phyloP scores from a whole-genome alignment of 2,797 vertebrate species.

The Hapalemur alaotrensis region DNA sequence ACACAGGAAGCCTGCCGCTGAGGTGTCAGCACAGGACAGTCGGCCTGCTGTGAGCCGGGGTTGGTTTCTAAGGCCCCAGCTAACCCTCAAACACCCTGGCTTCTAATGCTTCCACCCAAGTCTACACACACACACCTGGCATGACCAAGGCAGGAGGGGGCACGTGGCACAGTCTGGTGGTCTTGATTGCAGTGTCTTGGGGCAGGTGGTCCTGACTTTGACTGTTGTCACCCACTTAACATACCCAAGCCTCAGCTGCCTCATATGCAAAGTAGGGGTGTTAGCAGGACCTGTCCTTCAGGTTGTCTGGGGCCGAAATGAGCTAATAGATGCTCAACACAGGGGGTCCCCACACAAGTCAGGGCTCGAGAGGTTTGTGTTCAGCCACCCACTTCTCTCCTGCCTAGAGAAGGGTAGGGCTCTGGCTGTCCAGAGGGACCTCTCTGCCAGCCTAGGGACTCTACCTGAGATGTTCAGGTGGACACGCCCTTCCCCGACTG shows the following conservation, averaged over 20 bases:
- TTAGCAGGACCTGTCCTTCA: neutral
- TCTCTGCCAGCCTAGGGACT: neutral
- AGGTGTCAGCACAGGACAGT: neutral
- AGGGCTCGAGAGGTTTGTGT: neutral
- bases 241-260: neutral
- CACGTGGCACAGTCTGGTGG: neutral
- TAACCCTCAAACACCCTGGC: neutral
- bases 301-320: neutral
- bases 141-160: neutral
- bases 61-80: neutral
- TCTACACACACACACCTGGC: neutral
- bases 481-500: neutral
- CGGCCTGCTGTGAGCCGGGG: accelerated
- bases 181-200: neutral
- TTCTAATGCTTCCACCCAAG: neutral
- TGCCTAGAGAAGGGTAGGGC: neutral
- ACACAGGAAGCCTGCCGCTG: neutral
- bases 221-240: neutral
- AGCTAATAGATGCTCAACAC: neutral
- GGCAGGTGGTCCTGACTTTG: neutral
- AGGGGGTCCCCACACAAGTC: neutral
- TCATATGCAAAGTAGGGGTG: neutral
- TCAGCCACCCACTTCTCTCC: neutral
- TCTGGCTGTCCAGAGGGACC: neutral
- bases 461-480: neutral